phyloP scores from a whole-genome alignment of 2,113 vertebrate genomes.

The Heterotilapia buettikoferi region DNA sequence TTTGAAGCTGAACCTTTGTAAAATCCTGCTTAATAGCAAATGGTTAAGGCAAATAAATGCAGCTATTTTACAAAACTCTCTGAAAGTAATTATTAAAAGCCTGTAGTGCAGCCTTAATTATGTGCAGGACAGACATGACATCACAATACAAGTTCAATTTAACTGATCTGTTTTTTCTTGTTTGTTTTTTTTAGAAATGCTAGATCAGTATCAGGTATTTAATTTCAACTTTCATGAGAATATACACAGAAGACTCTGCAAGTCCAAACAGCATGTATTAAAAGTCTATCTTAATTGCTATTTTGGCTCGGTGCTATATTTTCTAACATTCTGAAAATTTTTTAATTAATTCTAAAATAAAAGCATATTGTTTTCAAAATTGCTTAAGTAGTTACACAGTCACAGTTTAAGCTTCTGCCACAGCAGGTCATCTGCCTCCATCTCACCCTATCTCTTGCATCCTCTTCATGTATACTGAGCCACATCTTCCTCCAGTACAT shows the following conservation, averaged over 20 bases:
- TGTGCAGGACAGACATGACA: neutral
- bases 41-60: neutral
- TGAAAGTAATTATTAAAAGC: neutral
- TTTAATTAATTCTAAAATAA: neutral
- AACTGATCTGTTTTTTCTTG: neutral
- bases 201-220: neutral
- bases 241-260: neutral
- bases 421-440: neutral
- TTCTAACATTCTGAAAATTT: neutral
- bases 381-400: neutral
- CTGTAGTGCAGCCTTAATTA: neutral
- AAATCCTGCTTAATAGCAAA: neutral
- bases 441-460: neutral
- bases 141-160: neutral
- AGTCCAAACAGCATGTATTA: neutral
- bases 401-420: neutral
- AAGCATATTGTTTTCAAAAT: neutral
- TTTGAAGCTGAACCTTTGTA: neutral
- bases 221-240: neutral
- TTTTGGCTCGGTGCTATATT: neutral
- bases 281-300: neutral
- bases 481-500: neutral
- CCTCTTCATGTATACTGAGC: neutral
- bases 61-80: neutral
- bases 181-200: accelerated